Base-by-base conservation (phyloP, 2,797 vertebrate genomes). In the Peromyscus aztecus region DNA sequence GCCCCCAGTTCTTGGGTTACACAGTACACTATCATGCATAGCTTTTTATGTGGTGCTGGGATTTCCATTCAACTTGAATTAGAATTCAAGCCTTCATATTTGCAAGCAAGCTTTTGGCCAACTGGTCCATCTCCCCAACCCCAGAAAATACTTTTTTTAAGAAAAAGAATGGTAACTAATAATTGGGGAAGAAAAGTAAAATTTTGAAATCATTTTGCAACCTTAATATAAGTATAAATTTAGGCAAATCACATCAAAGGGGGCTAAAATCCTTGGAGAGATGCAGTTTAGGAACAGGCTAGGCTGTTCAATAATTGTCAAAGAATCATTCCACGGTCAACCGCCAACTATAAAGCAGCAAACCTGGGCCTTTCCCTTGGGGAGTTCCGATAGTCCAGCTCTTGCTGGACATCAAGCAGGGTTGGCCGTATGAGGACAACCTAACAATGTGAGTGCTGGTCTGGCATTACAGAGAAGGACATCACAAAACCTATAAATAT, bases 151-250 rank as follows among this genome's bases (percentile, higher is more conserved):
- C 59, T 86, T 84, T 84, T n/a, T 40, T 73, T 29, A 84, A 84
- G 40, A 69, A 94, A 37, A 90, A 76, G 73, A 88, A 90, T 43
- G n/a, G 16, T 17, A 65, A 43, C 65, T 94, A 88, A 40, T 46
- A 86, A 88, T 43, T 81, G 24, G 27, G 85, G 46, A 91, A 95
- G 83, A 85, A 81, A 95, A 49, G 11, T 14, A 81, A 43, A 93
- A 77, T 71, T 91, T 43, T 80, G 77, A 95, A 81, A 81, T 52
- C 14, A 87, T 69, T 63, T 90, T 88, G 59, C 43, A 88, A 63
- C 17, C 83, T 52, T 52, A 52, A 40, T 75, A 4, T 75, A 90
- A 83, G 81, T 67, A 95, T 69, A 82, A 75, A 31, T 63, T 52
- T n/a, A 71, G 73, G 71, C 34, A 76, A 71, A 69, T 23, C 37